Evolutionary conservation across 2,888 invertebrate species (phyloP).

Genomic region (Stenurella melanura): DNA sequence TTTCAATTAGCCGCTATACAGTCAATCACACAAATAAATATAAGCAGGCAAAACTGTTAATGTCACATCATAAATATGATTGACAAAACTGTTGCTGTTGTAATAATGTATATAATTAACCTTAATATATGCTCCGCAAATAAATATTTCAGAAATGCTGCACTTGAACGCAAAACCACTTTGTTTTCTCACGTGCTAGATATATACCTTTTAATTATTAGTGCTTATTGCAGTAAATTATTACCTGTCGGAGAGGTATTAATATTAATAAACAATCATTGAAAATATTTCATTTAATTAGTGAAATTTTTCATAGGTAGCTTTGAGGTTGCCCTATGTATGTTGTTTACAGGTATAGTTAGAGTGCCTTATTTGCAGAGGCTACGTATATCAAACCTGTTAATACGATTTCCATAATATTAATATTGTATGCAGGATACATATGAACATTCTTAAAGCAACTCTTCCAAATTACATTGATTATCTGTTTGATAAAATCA

Average conservation of each 20-base stretch:
- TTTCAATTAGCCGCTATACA: neutral
- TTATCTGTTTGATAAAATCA: no score
- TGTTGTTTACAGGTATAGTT: neutral
- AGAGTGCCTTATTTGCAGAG: no score
- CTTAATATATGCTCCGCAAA: neutral
- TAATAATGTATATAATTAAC: neutral
- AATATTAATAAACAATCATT: neutral
- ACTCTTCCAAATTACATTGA: no score
- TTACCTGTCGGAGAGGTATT: neutral
- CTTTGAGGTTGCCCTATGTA: neutral
- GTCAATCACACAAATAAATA: neutral
- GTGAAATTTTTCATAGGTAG: neutral
- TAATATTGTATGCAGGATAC: no score
- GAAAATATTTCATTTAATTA: neutral
- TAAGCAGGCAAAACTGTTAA: neutral
- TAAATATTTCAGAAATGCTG: neutral
- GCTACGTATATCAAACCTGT: no score
- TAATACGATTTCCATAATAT: no score
- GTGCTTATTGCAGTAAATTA: neutral
- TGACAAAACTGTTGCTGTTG: neutral
- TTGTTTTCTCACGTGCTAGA: conserved; percentile 7
- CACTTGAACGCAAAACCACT: neutral
- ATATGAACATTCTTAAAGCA: no score
- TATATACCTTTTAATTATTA: conserved; percentile 3
- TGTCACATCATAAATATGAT: neutral